Base-by-base conservation (phyloP, 2,888 invertebrate species). In the Zygothrica quintamaculata region DNA sequence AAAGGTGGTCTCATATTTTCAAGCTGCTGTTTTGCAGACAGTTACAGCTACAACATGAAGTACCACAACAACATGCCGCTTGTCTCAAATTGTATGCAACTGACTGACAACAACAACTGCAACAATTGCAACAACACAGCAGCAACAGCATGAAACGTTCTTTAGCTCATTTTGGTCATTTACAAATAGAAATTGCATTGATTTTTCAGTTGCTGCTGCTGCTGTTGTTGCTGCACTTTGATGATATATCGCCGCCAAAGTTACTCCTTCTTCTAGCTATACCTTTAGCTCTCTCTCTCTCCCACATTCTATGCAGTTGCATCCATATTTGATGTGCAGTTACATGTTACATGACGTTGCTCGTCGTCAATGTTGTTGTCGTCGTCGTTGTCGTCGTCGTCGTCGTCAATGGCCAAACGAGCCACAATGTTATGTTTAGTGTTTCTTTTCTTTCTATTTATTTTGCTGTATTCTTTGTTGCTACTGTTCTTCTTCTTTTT, bases 171-270 rank as follows among this genome's bases (percentile, higher is more conserved):
- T 84, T 84, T 84, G 87, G 84, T 85, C 85, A 84, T 87, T 84
- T 87, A 84, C 82, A 87, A 84, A 84, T 84, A 87, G 82, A 84
- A 84, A 84, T 85, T 84, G 84, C 84, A 84, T 87, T 84, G 84
- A 84, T 84, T 84, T 81, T 65, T 53, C 48, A 44, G 67, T 34
- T 34, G 3, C 26, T 31, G 31, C 37, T 18, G 39, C 29, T 37
- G 36, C 56, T 46, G 25, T 48, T 36, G 22, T 22, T 66, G 64
- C 55, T 50, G 37, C 64, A 59, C 82, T 82, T 82, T 78, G 86
- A 80, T 80, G 80, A 80, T 80, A 78, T 80, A 80, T 80, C 72
- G 74, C 76, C 79, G 85, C 78, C 79, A 77, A 74, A 72, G 80
- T 37, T 48, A 51, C 74, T 69, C 37, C 11, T 51, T 47, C 25